Evolutionary conservation across 2,113 vertebrate species (phyloP).

Genomic region (Toxotes chatareus): DNA sequence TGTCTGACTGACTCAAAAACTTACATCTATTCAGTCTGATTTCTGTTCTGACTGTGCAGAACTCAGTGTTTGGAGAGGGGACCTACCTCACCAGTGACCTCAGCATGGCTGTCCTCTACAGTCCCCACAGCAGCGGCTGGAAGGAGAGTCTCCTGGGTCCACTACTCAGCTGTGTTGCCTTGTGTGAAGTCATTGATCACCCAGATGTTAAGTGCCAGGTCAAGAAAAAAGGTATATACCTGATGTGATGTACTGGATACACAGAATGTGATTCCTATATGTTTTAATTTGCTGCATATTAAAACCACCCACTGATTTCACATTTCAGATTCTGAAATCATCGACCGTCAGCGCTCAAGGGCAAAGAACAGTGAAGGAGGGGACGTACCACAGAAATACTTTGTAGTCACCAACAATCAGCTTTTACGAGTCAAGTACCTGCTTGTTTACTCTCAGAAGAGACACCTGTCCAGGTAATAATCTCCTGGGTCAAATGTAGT

Average conservation of each 20-base stretch:
- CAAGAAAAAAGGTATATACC: slow-evolving; percentile 91
- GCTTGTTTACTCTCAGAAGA: slow-evolving; percentile 94
- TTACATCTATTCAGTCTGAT: not conserved
- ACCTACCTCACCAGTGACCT: slow-evolving; percentile 99
- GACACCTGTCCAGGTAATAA: slow-evolving; percentile 88
- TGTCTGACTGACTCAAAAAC: not conserved
- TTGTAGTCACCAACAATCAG: slow-evolving; percentile 98
- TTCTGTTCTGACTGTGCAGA: slow-evolving; percentile 81
- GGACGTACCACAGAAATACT: slow-evolving; percentile 96
- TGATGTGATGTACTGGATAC: not conserved
- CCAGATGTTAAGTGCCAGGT: slow-evolving; percentile 97
- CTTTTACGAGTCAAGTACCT: slow-evolving; percentile 95
- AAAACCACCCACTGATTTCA: not conserved
- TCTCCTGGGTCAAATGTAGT: not conserved
- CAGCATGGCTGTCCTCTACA: slow-evolving; percentile 97
- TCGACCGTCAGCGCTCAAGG: slow-evolving; percentile 92
- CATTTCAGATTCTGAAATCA: slow-evolving; percentile 89
- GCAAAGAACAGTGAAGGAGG: slow-evolving; percentile 96
- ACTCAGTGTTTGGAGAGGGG: slow-evolving; percentile 96
- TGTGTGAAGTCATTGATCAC: slow-evolving; percentile 98
- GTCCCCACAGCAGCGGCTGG: slow-evolving; percentile 93
- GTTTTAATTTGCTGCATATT: not conserved
- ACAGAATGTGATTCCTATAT: not conserved
- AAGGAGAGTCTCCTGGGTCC: slow-evolving; percentile 88
- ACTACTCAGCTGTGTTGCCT: slow-evolving; percentile 93